phyloP scores from a whole-genome alignment of 2,113 vertebrate species.

The Pseudopipra pipra region DNA sequence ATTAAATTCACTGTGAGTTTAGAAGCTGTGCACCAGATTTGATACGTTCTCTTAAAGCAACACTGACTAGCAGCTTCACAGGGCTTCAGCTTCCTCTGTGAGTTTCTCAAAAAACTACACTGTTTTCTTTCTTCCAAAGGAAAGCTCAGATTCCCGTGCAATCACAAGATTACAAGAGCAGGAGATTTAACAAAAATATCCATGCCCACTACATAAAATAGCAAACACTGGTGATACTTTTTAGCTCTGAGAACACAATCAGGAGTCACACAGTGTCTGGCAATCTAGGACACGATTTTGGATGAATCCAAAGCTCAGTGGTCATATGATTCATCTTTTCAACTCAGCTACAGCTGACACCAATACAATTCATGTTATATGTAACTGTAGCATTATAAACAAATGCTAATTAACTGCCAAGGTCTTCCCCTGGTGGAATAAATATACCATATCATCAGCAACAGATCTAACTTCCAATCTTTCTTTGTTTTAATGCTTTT shows the following conservation, averaged over 20 bases:
- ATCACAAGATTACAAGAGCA: not conserved
- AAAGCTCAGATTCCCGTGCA: not conserved
- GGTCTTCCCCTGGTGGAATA: not conserved
- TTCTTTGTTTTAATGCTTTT: not conserved
- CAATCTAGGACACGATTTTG: not conserved
- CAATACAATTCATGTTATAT: not conserved
- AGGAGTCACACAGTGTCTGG: not conserved
- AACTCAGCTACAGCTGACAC: not conserved
- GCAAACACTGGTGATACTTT: not conserved
- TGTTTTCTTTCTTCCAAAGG: not conserved
- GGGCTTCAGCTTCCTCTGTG: not conserved
- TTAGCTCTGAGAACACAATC: not conserved
- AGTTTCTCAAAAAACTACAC: not conserved
- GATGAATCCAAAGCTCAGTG: not conserved
- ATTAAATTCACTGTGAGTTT: not conserved
- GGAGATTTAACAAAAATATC: not conserved
- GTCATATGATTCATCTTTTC: not conserved
- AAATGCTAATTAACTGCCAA: not conserved
- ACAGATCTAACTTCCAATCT: not conserved
- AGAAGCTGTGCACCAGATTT: not conserved
- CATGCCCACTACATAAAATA: not conserved
- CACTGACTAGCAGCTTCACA: not conserved
- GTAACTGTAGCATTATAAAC: not conserved
- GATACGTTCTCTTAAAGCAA: not conserved
- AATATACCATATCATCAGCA: not conserved